Conservation (phyloP, 1,140 invertebrate species). For the Trinorchestia longiramus region DNA sequence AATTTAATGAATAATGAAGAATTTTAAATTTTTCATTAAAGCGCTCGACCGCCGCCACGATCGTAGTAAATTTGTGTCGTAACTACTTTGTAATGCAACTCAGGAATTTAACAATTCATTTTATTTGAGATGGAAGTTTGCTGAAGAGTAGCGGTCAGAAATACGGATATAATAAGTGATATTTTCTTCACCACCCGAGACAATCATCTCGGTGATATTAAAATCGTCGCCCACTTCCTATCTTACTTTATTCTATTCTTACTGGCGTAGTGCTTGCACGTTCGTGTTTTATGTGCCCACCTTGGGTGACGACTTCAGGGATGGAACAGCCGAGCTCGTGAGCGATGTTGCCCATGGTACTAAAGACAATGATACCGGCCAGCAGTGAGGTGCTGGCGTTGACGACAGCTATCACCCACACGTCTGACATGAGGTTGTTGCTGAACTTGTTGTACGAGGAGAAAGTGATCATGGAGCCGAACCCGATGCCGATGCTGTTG, state of each 20-base stretch:
- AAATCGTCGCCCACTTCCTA: background rate
- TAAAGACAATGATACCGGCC: conserved; percentile 89
- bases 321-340: conserved; percentile 81
- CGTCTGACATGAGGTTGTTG: conserved; percentile 89
- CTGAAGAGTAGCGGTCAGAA: background rate
- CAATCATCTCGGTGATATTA: background rate
- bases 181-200: no score
- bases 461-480: conserved; percentile 93
- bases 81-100: background rate
- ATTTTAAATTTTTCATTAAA: background rate
- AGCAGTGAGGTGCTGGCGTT: conserved; percentile 87
- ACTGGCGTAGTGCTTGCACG: no score
- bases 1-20: no score
- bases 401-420: conserved; percentile 83
- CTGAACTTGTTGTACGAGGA: conserved; percentile 95
- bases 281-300: conserved; percentile 70
- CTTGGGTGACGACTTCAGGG: conserved; percentile 85
- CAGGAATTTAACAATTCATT: background rate
- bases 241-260: no score
- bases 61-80: background rate
- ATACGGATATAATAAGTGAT: background rate
- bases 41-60: background rate
- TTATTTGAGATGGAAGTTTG: background rate
- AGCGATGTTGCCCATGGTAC: conserved; percentile 88
- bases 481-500: conserved; percentile 91